phyloP scores from a whole-genome alignment of 2,113 vertebrate species.

The Mellivora capensis region DNA sequence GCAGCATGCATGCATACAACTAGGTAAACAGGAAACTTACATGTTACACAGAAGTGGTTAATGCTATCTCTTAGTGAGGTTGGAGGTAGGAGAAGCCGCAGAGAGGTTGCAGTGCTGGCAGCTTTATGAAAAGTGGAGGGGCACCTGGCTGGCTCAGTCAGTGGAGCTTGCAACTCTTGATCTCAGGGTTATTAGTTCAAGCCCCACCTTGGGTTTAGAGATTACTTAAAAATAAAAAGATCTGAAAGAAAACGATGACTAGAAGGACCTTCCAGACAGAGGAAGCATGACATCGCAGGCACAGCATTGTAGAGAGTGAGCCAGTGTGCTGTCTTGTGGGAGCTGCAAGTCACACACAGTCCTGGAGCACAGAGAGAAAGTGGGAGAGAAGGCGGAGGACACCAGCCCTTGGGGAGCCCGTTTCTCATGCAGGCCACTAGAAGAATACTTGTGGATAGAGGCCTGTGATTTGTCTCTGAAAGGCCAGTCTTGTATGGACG shows the following conservation, averaged over 20 bases:
- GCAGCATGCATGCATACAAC: background rate
- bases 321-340: background rate
- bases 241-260: background rate
- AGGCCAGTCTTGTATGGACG: rapidly evolving
- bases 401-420: background rate
- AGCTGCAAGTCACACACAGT: no score
- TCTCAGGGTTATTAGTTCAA: background rate
- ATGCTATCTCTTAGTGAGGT: background rate
- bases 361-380: background rate
- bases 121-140: background rate
- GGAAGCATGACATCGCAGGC: background rate
- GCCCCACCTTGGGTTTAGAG: background rate
- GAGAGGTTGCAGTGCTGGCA: background rate
- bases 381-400: background rate
- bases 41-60: background rate
- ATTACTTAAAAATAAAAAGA: background rate
- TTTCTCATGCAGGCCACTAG: background rate
- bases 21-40: background rate
- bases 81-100: background rate
- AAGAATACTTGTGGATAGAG: background rate
- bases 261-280: background rate
- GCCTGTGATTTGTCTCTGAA: background rate
- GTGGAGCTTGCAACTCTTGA: background rate
- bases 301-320: background rate
- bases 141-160: background rate